Percentiles rank a stretch among this genome's conserved stretches.
These are phyloP conservation scores for Phthorimaea operculella DNA, from an alignment of 1,140 invertebrate species.

Conservation along the genomic window DNA sequence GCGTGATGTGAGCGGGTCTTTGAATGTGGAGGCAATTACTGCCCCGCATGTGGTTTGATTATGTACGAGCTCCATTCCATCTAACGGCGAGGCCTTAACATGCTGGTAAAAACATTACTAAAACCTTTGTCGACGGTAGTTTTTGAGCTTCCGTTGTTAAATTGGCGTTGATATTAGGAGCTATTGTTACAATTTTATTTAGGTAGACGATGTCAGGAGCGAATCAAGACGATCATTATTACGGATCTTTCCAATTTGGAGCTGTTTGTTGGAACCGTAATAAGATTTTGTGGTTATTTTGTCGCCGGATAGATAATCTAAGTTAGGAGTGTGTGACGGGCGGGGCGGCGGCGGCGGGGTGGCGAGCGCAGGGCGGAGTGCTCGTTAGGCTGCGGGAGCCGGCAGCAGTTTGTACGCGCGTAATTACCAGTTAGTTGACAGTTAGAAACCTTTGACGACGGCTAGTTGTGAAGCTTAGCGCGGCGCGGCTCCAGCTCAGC, in stretches of 20 bases:
- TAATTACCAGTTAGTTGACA: conserved; percentile 43
- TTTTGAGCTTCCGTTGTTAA: conserved; percentile 64
- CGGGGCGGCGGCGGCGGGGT: background rate
- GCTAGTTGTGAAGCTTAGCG: conserved; percentile 27
- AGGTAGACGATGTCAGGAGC: conserved; percentile 18
- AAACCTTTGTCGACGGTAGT: conserved; percentile 50
- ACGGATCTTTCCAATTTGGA: conserved; percentile 1
- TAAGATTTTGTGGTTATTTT: conserved; percentile 18
- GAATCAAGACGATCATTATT: conserved; percentile 16
- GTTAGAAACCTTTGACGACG: conserved; percentile 38
- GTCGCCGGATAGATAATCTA: background rate
- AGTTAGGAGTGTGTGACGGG: conserved; percentile 3
- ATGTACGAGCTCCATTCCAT: conserved; percentile 62
- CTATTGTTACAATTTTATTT: conserved; percentile 55
- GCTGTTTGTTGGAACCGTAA: conserved; percentile 9
- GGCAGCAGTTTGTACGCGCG: conserved; percentile 23
- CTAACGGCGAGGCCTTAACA: conserved; percentile 54
- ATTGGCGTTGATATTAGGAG: conserved; percentile 55
- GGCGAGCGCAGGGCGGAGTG: background rate
- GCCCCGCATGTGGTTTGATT: conserved; percentile 67
- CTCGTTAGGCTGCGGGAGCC: conserved; percentile 8
- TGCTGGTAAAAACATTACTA: conserved; percentile 59
- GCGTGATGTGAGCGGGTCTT: conserved; percentile 63
- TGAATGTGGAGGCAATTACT: conserved; percentile 67
- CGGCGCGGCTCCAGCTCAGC: conserved; percentile 20